A percentile compares a stretch with the other conserved stretches of the same genome.
Conservation (phyloP, 2,797 vertebrate genomes). For the Mastacembelus armatus region DNA sequence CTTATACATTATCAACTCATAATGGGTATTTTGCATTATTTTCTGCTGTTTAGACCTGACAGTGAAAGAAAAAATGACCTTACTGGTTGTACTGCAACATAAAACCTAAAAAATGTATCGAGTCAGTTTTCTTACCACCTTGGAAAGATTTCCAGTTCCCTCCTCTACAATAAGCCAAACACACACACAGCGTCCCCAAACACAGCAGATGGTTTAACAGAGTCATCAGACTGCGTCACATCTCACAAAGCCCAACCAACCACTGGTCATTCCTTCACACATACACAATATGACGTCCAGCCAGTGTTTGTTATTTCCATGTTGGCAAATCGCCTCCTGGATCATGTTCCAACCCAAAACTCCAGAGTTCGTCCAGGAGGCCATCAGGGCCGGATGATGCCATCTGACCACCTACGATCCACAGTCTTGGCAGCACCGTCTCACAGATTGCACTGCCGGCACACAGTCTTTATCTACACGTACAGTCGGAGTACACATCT, state of each 20-base stretch:
- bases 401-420: constrained; percentile 41
- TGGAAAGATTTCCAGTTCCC: background rate
- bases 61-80: too few relatives aligned
- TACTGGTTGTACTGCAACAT: background rate
- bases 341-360: constrained; percentile 26
- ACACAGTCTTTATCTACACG: constrained; percentile 26
- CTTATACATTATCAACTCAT: too few relatives aligned
- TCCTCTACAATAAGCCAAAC: too few relatives aligned
- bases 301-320: constrained; percentile 42
- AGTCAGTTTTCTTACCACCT: background rate
- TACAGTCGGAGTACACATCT: constrained; percentile 19
- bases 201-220: background rate
- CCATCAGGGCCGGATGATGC: constrained; percentile 16
- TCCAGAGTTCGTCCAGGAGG: constrained; percentile 29
- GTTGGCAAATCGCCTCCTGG: constrained; percentile 25
- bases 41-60: too few relatives aligned
- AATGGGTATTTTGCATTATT: too few relatives aligned
- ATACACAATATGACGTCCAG: constrained; percentile 28
- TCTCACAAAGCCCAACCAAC: constrained; percentile 1
- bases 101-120: background rate
- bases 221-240: background rate
- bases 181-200: background rate
- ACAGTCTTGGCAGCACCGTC: constrained; percentile 27
- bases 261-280: background rate
- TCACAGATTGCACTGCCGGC: constrained; percentile 15